phyloP scores from a whole-genome alignment of 2,888 invertebrate species.

The Eudemis profundana region DNA sequence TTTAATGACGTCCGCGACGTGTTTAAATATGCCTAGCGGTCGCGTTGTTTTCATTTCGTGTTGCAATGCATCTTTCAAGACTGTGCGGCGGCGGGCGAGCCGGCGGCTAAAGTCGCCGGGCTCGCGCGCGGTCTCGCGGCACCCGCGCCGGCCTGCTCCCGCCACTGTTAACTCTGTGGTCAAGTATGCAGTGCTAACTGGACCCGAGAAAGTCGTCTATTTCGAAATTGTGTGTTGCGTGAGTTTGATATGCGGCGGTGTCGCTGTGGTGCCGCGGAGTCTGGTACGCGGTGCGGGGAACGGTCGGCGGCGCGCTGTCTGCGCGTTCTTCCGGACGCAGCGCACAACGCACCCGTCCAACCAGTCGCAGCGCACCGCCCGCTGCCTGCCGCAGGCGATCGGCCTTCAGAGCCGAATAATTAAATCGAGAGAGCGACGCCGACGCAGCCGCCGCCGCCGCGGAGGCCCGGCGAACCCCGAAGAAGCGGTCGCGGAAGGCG shows the following conservation, averaged over 20 bases:
- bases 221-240: slow-evolving; percentile 82
- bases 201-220: slow-evolving; percentile 80
- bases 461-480: slow-evolving; percentile 66
- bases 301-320: slow-evolving; percentile 84
- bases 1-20: slow-evolving; percentile 22
- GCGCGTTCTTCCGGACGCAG: slow-evolving; percentile 80
- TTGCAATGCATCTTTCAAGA: slow-evolving; percentile 46
- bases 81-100: slow-evolving; percentile 42
- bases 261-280: slow-evolving; percentile 81
- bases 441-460: slow-evolving; percentile 54
- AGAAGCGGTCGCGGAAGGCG: slow-evolving; percentile 81
- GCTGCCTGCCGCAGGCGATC: slow-evolving; percentile 82
- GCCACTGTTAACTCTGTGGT: slow-evolving; percentile 57
- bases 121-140: slow-evolving; percentile 57
- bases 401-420: slow-evolving; percentile 84
- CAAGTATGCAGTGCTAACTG: slow-evolving; percentile 73
- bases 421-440: slow-evolving; percentile 77
- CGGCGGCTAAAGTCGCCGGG: slow-evolving; percentile 45
- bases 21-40: slow-evolving; percentile 36
- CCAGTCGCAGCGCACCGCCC: slow-evolving; percentile 82
- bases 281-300: slow-evolving; percentile 73
- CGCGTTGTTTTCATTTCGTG: slow-evolving; percentile 37
- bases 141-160: slow-evolving; percentile 56
- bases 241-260: slow-evolving; percentile 72
- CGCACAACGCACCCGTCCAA: slow-evolving; percentile 82